Percentiles rank a stretch among this genome's conserved stretches.
Conservation (phyloP, 2,888 invertebrate species). For the Mythimna albipuncta region DNA sequence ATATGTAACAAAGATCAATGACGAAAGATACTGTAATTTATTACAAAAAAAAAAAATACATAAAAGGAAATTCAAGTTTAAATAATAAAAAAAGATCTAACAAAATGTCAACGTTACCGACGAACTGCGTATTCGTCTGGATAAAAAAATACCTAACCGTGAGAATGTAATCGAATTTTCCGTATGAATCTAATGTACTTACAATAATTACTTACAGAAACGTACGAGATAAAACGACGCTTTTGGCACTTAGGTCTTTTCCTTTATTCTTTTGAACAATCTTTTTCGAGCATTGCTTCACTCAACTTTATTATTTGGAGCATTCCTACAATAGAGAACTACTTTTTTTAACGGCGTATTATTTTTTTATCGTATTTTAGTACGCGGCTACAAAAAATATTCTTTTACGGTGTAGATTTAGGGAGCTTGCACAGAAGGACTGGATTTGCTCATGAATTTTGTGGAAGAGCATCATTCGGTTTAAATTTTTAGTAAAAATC, state of each 20-base stretch:
- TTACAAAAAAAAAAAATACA: slow-evolving; percentile 24
- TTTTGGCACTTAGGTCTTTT: slow-evolving; percentile 86
- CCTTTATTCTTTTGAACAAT: slow-evolving; percentile 57
- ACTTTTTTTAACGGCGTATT: slow-evolving; percentile 32
- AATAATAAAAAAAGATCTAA: neutral
- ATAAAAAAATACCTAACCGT: slow-evolving; percentile 27
- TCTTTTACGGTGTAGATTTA: slow-evolving; percentile 29
- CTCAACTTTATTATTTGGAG: slow-evolving; percentile 48
- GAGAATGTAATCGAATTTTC: slow-evolving; percentile 45
- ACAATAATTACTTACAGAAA: slow-evolving; percentile 65
- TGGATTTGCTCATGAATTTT: slow-evolving; percentile 7
- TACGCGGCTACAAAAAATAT: slow-evolving; percentile 27
- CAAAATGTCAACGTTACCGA: slow-evolving; percentile 1
- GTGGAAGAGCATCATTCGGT: neutral
- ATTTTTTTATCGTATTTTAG: slow-evolving; percentile 25
- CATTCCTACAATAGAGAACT: slow-evolving; percentile 29
- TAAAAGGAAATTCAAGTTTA: neutral
- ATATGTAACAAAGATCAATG: slow-evolving; percentile 4
- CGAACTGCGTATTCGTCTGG: slow-evolving; percentile 29
- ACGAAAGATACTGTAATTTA: neutral
- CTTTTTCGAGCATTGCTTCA: slow-evolving; percentile 58
- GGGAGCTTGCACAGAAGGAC: slow-evolving; percentile 22
- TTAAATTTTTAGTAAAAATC: slow-evolving; percentile 1
- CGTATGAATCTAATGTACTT: slow-evolving; percentile 65
- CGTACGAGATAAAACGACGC: slow-evolving; percentile 73